Conservation (phyloP, 2,888 invertebrate genomes). For the Cyaniris semiargus region DNA sequence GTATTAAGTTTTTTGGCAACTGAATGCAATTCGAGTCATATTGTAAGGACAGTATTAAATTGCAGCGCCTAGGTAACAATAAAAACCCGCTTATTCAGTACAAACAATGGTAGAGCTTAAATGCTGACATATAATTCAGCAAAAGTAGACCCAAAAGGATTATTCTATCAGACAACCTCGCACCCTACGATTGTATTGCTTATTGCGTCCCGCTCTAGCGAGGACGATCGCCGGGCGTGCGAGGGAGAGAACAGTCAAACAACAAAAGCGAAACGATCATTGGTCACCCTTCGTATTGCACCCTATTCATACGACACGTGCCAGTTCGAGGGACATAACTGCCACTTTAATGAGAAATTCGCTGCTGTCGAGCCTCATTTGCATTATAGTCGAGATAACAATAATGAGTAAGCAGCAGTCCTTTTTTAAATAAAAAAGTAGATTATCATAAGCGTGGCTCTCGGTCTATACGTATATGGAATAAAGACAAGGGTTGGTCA, state of each 20-base stretch:
- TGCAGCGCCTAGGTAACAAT: conserved; percentile 29
- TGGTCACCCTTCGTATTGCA: conserved; percentile 58
- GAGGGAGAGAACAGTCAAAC: conserved; percentile 50
- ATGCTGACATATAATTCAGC: conserved; percentile 27
- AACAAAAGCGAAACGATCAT: conserved; percentile 65
- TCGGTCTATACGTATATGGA: neutral
- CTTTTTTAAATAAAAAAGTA: conserved; percentile 20
- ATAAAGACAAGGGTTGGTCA: conserved; percentile 5
- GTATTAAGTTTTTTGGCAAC: neutral
- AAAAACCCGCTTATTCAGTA: neutral
- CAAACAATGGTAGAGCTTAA: conserved; percentile 20
- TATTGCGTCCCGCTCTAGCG: neutral
- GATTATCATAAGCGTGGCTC: conserved; percentile 30
- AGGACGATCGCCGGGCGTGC: conserved; percentile 2
- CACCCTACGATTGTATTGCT: conserved; percentile 42
- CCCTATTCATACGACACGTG: conserved; percentile 68
- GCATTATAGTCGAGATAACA: conserved; percentile 34
- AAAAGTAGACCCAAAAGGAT: conserved; percentile 42
- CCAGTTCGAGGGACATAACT: conserved; percentile 58
- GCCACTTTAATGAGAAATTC: conserved; percentile 45
- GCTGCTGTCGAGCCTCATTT: conserved; percentile 41
- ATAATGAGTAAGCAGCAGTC: conserved; percentile 27
- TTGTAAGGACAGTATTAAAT: conserved; percentile 17
- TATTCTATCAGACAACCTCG: conserved; percentile 51
- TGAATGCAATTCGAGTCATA: neutral